Evolutionary conservation across 2,888 invertebrate genomes (phyloP), one percentile per base, ranked within the genome.

Genomic region (Zaprionus bogoriensis): DNA sequence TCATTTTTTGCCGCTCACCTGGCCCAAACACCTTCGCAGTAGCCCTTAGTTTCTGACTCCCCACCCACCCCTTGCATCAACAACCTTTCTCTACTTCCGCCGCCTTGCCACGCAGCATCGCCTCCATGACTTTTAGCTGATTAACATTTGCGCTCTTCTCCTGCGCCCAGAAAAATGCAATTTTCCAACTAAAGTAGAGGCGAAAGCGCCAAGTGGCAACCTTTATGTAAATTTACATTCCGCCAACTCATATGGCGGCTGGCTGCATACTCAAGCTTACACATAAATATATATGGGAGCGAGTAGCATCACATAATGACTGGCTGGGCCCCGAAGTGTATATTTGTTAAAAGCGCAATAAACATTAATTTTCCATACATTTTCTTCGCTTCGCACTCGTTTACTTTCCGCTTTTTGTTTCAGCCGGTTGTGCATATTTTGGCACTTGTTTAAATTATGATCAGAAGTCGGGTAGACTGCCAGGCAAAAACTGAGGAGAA

Each of bases 71-170:
- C 28, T 5, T 4, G 0, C 28, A n/a, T 3, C 9, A 27, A 10
- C 10, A 27, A 27, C 10, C 10, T 36, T 0, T 14, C 12, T 3
- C n/a, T 4, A n/a, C 12, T 30, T 3, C n/a, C 3, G 12, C 2
- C 30, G 4, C 2, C 32, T 14, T 14, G 12, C 14, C 32, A n/a
- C n/a, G n/a, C n/a, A 53, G 55, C 74, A 47, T 52, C 54, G 39
- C 69, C 70, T 69, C 66, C 68, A 44, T 78, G 68, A 85, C 85
- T 83, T 82, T 85, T 88, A 86, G 84, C 84, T 88, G 88, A 87
- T 87, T 87, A 87, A 88, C 88, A 87, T 88, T 87, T 85, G 68
- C 73, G 86, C 59, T 68, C 64, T 59, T 62, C 45, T 39, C 63
- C 53, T 39, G 30, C 57, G 59, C 68, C 63, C 41, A 27, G 67